Base-by-base conservation (phyloP, 2,113 vertebrate genomes). In the Oreochromis tanganicae region DNA sequence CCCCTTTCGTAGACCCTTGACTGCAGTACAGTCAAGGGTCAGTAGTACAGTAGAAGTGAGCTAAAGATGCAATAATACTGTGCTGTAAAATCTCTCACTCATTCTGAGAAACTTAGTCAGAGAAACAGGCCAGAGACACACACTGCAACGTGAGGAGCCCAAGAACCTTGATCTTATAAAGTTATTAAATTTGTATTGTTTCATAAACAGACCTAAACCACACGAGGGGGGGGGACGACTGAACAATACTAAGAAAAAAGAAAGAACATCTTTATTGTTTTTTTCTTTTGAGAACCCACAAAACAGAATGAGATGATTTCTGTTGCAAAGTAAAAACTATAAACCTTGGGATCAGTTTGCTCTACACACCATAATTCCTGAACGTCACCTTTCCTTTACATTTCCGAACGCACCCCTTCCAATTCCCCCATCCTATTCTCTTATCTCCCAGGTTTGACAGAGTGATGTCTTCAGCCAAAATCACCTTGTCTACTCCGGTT, bases 401-500 rank as follows among this genome's bases (percentile, higher is more conserved):
- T 92, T 88, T 91, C 87, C 85, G 83, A 83, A 73, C 1, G 5
- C 84, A 46, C 52, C 43, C 41, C 13, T 36, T 85, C 66, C 91
- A 81, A 90, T 91, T 82, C 83, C 83, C 75, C 50, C 78, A 52
- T 54, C 80, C 84, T 32, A 73, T 84, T 90, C 88, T 89, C 92
- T 94, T 94, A 94, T 94, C 95, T 94, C 48, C 71, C 56, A 75
- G 75, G 83, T 92, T 90, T 93, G 93, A 94, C 91, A 91, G 94
- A 93, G 87, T 94, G 95, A 96, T 93, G 93, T 95, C 94, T 93
- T 94, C 90, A 91, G 91, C 93, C 87, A 92, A 93, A 95, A 94
- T 94, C 94, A 95, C 94, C 92, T 92, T 87, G 90, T 93, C 93
- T 93, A 50, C 90, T 90, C 63, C 36, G 50, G 89, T 92, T 94